These are phyloP conservation scores for Brachylomia viminalis DNA, from an alignment of 2,888 invertebrate species.

Conservation along the genomic window DNA sequence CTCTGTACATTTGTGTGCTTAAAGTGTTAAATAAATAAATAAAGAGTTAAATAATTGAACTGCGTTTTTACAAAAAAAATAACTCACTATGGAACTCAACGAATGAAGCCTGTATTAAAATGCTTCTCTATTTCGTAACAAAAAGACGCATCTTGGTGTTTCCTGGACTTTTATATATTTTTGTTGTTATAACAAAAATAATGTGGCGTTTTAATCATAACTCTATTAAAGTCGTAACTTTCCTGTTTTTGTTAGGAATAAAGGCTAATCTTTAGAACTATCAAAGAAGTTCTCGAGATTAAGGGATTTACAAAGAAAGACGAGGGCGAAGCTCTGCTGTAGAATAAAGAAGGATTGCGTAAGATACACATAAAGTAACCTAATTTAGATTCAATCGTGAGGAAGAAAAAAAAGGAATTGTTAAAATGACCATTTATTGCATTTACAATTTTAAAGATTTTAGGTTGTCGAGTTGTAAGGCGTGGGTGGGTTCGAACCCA, in stretches of 20 bases:
- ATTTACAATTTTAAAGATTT: background rate
- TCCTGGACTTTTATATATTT: constrained; percentile 13
- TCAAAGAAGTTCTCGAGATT: constrained; percentile 43
- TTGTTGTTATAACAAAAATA: constrained; percentile 21
- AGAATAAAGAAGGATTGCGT: constrained; percentile 9
- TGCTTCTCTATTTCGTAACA: background rate
- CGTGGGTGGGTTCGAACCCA: background rate
- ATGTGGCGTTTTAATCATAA: constrained; percentile 54
- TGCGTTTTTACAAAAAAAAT: no score
- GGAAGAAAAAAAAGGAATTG: background rate
- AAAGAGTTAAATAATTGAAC: no score
- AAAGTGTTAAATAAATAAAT: no score
- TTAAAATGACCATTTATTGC: background rate
- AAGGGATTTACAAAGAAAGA: constrained; percentile 39
- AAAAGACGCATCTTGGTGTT: background rate
- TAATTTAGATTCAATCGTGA: background rate
- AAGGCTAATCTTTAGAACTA: constrained; percentile 28
- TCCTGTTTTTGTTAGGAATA: constrained; percentile 46
- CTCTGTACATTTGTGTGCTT: no score
- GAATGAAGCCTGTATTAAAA: background rate
- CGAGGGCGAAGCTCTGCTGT: background rate
- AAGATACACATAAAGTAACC: background rate
- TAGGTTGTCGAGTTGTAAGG: background rate
- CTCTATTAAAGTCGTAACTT: constrained; percentile 42
- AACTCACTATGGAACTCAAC: no score